Evolutionary conservation across 35 echinoderm and acorn worm species (phyloP).

Genomic region (Heliocidaris erythrogramma): DNA sequence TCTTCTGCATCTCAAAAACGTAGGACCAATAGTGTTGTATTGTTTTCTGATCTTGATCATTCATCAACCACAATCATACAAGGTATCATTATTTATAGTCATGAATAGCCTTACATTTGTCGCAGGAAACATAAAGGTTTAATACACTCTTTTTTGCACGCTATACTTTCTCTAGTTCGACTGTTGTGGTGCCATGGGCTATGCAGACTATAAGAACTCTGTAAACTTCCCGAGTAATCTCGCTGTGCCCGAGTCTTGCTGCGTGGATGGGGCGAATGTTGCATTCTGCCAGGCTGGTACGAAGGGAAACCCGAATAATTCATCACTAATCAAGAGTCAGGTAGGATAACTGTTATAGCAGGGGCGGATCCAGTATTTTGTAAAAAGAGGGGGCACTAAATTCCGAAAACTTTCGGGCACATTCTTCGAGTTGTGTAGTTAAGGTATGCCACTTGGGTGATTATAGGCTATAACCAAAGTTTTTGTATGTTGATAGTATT

Average conservation of each 20-base stretch:
- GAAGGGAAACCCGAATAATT: background rate
- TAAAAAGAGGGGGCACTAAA: background rate
- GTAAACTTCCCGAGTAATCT: background rate
- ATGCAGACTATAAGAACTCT: background rate
- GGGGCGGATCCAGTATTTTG: background rate
- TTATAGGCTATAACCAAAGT: too few species aligned
- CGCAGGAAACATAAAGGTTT: too few species aligned
- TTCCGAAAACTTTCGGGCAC: background rate
- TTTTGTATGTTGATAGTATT: too few species aligned
- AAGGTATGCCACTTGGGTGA: too few species aligned
- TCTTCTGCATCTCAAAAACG: too few species aligned
- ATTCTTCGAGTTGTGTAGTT: too few species aligned
- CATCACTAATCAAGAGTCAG: background rate
- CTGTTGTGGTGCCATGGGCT: constrained; percentile 1
- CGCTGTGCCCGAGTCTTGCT: constrained; percentile 9
- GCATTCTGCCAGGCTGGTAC: background rate
- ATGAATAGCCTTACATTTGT: too few species aligned
- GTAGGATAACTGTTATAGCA: background rate
- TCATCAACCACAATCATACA: too few species aligned
- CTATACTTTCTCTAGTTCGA: constrained; percentile 28
- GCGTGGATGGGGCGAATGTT: background rate
- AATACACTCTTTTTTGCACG: too few species aligned
- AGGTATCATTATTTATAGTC: too few species aligned
- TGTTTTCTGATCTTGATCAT: too few species aligned
- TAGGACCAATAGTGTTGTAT: too few species aligned